Conservation (phyloP, 2,113 vertebrate genomes). For the Recurvirostra avosetta region DNA sequence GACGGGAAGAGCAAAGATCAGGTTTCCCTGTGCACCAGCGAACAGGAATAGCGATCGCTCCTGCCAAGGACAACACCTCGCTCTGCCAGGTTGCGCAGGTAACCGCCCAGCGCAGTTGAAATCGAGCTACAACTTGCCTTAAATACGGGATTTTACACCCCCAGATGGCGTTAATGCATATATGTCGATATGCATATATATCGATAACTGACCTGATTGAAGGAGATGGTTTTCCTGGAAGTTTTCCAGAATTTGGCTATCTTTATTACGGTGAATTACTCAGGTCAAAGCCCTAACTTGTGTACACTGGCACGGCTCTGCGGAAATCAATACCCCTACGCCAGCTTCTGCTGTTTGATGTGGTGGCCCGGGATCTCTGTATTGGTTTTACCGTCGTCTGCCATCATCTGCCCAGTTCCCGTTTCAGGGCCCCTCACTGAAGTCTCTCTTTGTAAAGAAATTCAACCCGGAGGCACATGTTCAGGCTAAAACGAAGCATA, state of each 20-base stretch:
- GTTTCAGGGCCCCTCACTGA: background rate
- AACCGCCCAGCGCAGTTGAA: background rate
- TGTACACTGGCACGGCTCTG: background rate
- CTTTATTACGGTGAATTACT: background rate
- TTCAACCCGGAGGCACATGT: background rate
- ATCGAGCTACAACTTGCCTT: background rate
- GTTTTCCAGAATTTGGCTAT: conserved; percentile 15
- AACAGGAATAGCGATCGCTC: background rate
- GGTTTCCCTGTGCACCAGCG: background rate
- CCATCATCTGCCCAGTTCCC: background rate
- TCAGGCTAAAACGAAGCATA: background rate
- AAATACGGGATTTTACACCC: background rate
- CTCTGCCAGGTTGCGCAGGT: background rate
- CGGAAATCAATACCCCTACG: background rate
- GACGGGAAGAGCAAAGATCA: background rate
- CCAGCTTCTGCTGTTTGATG: conserved; percentile 11
- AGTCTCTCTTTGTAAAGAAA: background rate
- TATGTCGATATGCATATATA: background rate
- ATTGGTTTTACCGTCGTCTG: conserved; percentile 5
- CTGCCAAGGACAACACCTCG: background rate
- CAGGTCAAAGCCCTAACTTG: conserved; percentile 1
- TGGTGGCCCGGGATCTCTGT: background rate
- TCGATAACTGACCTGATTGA: background rate
- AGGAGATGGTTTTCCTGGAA: background rate
- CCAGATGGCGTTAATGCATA: accelerated